Evolutionary conservation across 2,113 vertebrate species (phyloP), one percentile per base, ranked within the genome.

Genomic region (Beaufortia kweichowensis): DNA sequence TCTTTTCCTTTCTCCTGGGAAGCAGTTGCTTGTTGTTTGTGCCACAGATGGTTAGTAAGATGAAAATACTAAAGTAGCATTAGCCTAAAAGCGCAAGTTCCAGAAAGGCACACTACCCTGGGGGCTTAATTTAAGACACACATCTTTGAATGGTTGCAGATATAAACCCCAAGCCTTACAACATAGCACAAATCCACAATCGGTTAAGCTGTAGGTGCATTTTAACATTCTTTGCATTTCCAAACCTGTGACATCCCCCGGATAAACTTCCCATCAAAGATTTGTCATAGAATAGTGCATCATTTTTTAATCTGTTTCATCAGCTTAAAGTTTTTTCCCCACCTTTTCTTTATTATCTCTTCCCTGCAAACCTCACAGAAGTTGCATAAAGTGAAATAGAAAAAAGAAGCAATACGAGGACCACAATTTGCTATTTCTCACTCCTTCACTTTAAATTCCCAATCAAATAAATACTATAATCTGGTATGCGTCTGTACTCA

Each of bases 361-460:
- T 76, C 81, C 82, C 84, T 77, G 21, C 28, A 62, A 77, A 79
- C 76, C 64, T 64, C 21, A 73, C 73, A 80, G 77, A 79, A 64
- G 73, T 77, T 81, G 26, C 15, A 46, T 19, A 66, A 28, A 29
- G 26, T 6, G 84, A 80, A 88, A 88, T 85, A 86, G 82, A 82
- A 78, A 69, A 69, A 72, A 78, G 50, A 69, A 78, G 72, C 75
- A 70, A 62, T 77, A 72, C 67, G 7, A 64, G 66, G 77, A 82
- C 56, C 43, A 69, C 46, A 62, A 80, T 57, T 72, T 28, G 41
- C 39, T 15, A 17, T 74, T 15, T 50, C 48, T 53, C 21, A 3
- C 9, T 28, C 50, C 62, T 71, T 33, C 41, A 55, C 56, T 46
- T 74, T 50, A 24, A 23, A 76, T 35, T 29, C 31, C n/a, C n/a